Conservation (phyloP, 2,888 invertebrate species). For the Erebia aethiops region DNA sequence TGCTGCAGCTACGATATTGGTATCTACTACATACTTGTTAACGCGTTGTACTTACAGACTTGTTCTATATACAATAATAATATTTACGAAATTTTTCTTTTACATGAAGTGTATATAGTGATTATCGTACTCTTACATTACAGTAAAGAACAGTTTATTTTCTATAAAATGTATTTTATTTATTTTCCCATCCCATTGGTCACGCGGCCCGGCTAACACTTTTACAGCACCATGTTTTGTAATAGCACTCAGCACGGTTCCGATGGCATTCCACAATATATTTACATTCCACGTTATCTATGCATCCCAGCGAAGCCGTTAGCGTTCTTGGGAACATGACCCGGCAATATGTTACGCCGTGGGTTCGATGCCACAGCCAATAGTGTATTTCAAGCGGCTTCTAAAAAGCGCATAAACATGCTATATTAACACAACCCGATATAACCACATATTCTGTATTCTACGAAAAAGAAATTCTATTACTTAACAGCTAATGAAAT, state of each 20-base stretch:
- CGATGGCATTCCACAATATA: constrained; percentile 8
- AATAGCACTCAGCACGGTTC: neutral
- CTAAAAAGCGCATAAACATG: neutral
- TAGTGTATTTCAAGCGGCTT: constrained; percentile 10
- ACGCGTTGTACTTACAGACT: neutral
- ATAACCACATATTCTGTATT: neutral
- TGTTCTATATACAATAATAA: neutral
- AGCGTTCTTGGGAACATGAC: constrained; percentile 3
- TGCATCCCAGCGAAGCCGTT: constrained; percentile 1
- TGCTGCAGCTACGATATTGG: neutral
- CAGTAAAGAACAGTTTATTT: neutral
- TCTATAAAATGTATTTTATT: neutral
- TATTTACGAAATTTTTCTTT: no score
- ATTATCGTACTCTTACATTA: no score
- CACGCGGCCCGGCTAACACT: neutral
- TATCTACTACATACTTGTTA: neutral
- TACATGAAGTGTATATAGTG: no score
- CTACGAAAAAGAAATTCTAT: neutral
- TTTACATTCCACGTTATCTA: constrained; percentile 10
- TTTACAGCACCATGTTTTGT: neutral
- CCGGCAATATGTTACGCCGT: constrained; percentile 2
- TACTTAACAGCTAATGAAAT: neutral
- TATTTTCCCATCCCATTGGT: neutral
- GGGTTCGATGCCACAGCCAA: constrained; percentile 6
- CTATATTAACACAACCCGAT: neutral